Percentiles rank a stretch among this genome's conserved stretches.
phyloP scores from a whole-genome alignment of 2,797 vertebrate species.

The Cuniculus paca region DNA sequence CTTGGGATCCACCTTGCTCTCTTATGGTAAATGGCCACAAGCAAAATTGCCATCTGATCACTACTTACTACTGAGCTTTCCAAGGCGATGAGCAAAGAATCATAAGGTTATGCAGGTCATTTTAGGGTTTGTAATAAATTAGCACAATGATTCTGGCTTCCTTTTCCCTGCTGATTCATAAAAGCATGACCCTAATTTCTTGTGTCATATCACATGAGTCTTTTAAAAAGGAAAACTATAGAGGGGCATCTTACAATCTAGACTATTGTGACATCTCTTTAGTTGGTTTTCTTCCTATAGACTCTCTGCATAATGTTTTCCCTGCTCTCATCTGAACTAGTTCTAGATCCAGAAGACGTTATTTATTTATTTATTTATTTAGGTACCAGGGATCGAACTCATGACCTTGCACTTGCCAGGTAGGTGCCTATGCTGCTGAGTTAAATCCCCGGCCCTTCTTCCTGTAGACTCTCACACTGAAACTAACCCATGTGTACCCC shows the following conservation, averaged over 20 bases:
- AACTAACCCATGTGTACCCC: background rate
- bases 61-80: background rate
- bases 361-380: too few relatives aligned
- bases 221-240: background rate
- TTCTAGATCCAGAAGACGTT: too few relatives aligned
- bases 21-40: background rate
- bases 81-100: background rate
- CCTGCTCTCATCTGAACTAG: too few relatives aligned
- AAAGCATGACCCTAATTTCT: background rate
- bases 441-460: too few relatives aligned
- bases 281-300: background rate
- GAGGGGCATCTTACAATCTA: background rate
- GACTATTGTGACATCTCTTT: background rate
- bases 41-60: slow-evolving; percentile 38
- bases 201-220: background rate
- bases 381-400: too few relatives aligned
- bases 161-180: background rate
- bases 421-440: too few relatives aligned
- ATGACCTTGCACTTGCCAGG: too few relatives aligned
- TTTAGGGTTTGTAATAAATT: background rate
- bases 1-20: background rate
- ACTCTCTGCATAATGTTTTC: too few relatives aligned
- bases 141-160: background rate
- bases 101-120: background rate
- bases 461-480: background rate